Percentiles rank a stretch among this genome's conserved stretches.
Evolutionary conservation across 2,888 invertebrate genomes (phyloP).

Genomic region (Melieria omissa): DNA sequence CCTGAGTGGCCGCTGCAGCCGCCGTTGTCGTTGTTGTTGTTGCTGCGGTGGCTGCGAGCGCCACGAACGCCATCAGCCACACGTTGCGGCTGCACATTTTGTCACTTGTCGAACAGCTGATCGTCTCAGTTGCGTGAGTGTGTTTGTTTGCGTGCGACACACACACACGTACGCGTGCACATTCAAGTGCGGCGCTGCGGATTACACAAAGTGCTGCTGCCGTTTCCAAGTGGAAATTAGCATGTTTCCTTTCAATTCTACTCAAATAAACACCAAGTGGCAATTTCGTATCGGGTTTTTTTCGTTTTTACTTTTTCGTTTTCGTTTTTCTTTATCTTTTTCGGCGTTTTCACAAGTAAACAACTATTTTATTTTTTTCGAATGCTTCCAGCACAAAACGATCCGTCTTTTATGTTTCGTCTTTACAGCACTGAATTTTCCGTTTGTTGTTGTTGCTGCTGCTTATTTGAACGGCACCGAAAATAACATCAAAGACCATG

Average conservation of each 20-base stretch:
- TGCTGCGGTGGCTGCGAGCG: slow-evolving; percentile 8
- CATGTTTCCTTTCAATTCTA: slow-evolving; percentile 10
- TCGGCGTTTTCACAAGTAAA: slow-evolving; percentile 15
- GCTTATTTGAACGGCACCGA: slow-evolving; percentile 34
- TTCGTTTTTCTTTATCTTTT: slow-evolving; percentile 8
- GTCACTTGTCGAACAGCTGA: neutral
- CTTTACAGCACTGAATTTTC: too few species aligned
- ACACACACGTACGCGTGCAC: neutral
- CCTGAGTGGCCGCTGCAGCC: slow-evolving; percentile 28
- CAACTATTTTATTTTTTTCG: slow-evolving; percentile 29
- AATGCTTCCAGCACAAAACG: slow-evolving; percentile 2
- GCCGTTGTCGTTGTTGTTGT: neutral
- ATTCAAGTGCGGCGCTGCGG: neutral
- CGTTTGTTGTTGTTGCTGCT: slow-evolving; percentile 20
- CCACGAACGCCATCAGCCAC: slow-evolving; percentile 10
- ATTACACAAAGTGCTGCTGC: slow-evolving; percentile 24
- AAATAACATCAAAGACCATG: slow-evolving; percentile 42
- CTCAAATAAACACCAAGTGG: too few species aligned
- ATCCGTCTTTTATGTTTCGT: too few species aligned
- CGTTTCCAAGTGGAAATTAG: slow-evolving; percentile 11
- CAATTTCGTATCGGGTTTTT: too few species aligned
- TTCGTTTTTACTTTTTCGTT: too few species aligned
- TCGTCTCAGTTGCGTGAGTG: neutral
- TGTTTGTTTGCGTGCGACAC: neutral
- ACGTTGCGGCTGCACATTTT: slow-evolving; percentile 9